Evolutionary conservation across 1,140 invertebrate species (phyloP), one percentile per base, ranked within the genome.

Genomic region (Aethina tumida): DNA sequence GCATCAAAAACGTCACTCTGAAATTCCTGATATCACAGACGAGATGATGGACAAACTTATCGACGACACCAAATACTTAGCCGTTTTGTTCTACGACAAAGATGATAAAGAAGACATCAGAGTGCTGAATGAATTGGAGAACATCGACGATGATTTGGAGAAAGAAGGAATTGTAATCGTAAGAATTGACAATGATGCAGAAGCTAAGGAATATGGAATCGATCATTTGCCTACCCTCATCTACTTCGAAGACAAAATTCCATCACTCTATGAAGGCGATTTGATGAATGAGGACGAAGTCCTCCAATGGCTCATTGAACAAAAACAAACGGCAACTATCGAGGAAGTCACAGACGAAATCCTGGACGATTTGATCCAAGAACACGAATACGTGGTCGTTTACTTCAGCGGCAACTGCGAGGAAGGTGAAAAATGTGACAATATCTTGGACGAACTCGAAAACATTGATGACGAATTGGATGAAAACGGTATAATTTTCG

Each of bases 341-440:
- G 90, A 94, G 70, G 88, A 93, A 69, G 88, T 94, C 12, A 93
- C 88, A 1, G 88, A 93, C 60, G 87, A 93, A 68, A 93, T 93
- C 55, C 64, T 94, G 10, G 71, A 75, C 44, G 81, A 84, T 56
- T 69, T 95, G 5, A 88, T 94, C 48, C 81, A 85, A 45, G 84
- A 90, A 52, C 84, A 92, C 55, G 88, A 92, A 73, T 93, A 93
- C 61, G 87, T 95, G 9, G 88, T 90, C 13, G 89, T 92, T 13
- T 91, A 90, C 56, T 93, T 94, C 64, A 93, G 88, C 63, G 86
- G 87, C 17, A 79, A 79, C 30, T 93, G 88, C 55, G 84, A 90
- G 49, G 83, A 88, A 40, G 86, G 84, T 7, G 79, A 90, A 52
- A 69, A 82, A 50, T 93, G 88, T 51, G 84, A 89, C 45, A 76